Evolutionary conservation across 1,140 invertebrate species (phyloP).

Genomic region (Papilio polyxenes): DNA sequence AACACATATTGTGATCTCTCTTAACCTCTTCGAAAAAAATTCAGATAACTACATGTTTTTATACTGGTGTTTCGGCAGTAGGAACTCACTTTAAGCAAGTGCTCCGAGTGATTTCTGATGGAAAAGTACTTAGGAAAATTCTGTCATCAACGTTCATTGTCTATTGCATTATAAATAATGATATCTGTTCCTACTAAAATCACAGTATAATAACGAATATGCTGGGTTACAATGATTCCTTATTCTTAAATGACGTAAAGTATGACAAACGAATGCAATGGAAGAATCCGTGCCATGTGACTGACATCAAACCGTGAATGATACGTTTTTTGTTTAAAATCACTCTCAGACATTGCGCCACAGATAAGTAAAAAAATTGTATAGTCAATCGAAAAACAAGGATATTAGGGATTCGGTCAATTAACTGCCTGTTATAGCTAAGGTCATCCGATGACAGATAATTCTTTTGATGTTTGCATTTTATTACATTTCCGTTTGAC

Average conservation of each 20-base stretch:
- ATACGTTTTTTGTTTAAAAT: constrained; percentile 23
- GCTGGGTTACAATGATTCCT: neutral
- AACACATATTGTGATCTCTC: neutral
- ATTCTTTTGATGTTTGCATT: constrained; percentile 12
- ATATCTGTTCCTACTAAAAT: neutral
- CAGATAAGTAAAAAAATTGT: neutral
- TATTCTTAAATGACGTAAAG: neutral
- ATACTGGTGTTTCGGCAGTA: neutral
- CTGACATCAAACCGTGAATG: constrained; percentile 35
- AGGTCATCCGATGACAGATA: neutral
- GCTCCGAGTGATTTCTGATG: neutral
- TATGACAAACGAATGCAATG: neutral
- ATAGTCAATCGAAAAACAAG: constrained; percentile 22
- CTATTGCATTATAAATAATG: neutral
- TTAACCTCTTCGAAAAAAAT: neutral
- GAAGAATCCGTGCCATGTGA: constrained; percentile 23
- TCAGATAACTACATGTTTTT: neutral
- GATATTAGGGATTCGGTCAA: constrained; percentile 35
- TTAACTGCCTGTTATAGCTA: constrained; percentile 7
- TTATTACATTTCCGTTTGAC: constrained; percentile 1
- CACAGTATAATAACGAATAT: neutral
- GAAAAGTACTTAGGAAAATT: neutral
- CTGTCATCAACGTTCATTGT: neutral
- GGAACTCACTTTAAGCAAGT: neutral
- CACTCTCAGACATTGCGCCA: constrained; percentile 6